Percentiles rank a stretch among this genome's conserved stretches.
These are phyloP conservation scores for Discoglossus pictus DNA, from an alignment of 2,797 vertebrate species.

Conservation along the genomic window DNA sequence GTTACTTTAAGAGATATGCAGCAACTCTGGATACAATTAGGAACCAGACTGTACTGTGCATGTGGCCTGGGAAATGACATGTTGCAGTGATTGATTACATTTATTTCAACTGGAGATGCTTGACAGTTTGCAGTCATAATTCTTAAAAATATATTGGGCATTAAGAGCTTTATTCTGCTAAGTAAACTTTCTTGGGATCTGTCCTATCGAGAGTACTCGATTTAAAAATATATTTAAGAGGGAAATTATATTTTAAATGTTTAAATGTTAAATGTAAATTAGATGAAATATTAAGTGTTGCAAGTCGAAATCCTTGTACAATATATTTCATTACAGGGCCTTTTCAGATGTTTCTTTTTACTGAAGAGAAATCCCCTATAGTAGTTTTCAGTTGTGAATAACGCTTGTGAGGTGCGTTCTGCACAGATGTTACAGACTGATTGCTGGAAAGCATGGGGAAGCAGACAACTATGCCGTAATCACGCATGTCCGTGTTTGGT, in stretches of 20 bases:
- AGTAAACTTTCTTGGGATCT: constrained; percentile 50
- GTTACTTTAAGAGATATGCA: constrained; percentile 56
- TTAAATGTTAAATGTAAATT: constrained; percentile 14
- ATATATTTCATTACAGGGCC: constrained; percentile 10
- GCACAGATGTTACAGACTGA: too few species aligned
- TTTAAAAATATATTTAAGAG: constrained; percentile 32
- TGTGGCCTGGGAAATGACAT: constrained; percentile 56
- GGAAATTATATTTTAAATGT: constrained; percentile 32
- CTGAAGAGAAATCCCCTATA: too few species aligned
- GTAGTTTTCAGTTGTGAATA: too few species aligned
- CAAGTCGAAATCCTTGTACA: constrained; percentile 2
- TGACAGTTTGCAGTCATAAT: constrained; percentile 55
- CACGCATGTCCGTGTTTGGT: too few species aligned
- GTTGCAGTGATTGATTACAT: constrained; percentile 55
- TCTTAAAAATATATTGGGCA: constrained; percentile 55
- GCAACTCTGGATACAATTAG: constrained; percentile 60
- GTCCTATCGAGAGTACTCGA: constrained; percentile 26
- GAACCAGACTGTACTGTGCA: constrained; percentile 54
- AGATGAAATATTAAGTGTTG: constrained; percentile 18
- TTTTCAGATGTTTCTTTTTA: too few species aligned
- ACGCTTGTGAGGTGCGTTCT: too few species aligned
- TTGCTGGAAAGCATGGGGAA: too few species aligned
- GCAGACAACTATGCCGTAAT: too few species aligned
- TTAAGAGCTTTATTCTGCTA: constrained; percentile 54
- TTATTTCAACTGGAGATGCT: constrained; percentile 57